A percentile compares a stretch with the other conserved stretches of the same genome.
phyloP scores from a whole-genome alignment of 2,888 invertebrate species.

The Dione vanillae region DNA sequence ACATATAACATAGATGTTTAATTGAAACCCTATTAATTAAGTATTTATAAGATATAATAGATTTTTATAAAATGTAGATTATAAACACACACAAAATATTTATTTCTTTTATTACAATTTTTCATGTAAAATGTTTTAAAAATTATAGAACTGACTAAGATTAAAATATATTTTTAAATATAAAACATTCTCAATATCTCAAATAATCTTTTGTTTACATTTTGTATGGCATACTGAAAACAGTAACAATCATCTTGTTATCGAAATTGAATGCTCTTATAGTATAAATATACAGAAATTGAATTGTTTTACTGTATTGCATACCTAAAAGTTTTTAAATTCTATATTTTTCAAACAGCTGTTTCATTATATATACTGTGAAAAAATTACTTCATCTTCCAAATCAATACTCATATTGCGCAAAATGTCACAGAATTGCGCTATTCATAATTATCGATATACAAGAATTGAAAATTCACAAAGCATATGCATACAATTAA shows the following conservation, averaged over 20 bases:
- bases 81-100: no score
- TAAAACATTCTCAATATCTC: not conserved
- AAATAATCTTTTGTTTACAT: slow-evolving; percentile 37
- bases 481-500: slow-evolving; percentile 70
- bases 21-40: no score
- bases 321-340: slow-evolving; percentile 48
- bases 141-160: not conserved
- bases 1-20: no score
- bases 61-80: no score
- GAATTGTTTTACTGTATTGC: slow-evolving; percentile 46
- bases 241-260: slow-evolving; percentile 20
- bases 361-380: slow-evolving; percentile 75
- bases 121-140: not conserved
- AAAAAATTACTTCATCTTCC: slow-evolving; percentile 74
- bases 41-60: no score
- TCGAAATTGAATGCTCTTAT: not conserved
- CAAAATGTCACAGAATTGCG: slow-evolving; percentile 79
- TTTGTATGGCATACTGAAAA: slow-evolving; percentile 5
- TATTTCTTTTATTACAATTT: not conserved
- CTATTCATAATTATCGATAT: slow-evolving; percentile 54
- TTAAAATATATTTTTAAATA: not conserved
- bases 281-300: not conserved
- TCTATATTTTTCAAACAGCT: slow-evolving; percentile 71
- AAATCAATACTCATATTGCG: slow-evolving; percentile 83
- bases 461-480: slow-evolving; percentile 50